Base-by-base conservation (phyloP, 2,797 vertebrate species). In the Macroramphosus scolopax region DNA sequence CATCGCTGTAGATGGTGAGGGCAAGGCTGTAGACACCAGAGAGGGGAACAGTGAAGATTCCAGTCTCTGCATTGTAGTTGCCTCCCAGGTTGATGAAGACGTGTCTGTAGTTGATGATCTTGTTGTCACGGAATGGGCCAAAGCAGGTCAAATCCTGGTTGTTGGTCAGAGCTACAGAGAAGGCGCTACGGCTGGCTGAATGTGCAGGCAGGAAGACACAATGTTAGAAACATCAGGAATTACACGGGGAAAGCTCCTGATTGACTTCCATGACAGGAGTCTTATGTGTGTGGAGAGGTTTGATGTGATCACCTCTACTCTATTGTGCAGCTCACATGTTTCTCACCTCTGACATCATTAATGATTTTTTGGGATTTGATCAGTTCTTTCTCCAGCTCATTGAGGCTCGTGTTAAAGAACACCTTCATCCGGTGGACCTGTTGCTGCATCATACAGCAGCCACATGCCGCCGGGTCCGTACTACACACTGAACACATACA, bases 401-500 rank as follows among this genome's bases (percentile, higher is more conserved):
- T 16, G 15, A 83, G 22, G 39, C 39, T 77, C 20, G 35, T 25
- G 75, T 87, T 83, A 42, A 84, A 87, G 15, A 47, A 71, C 1
- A 1, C 28, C 64, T 83, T 66, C 62, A 80, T 59, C 24, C 38
- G 58, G 17, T 38, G 8, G 37, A 86, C 55, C 35, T 77, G 59
- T 50, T 73, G 69, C 51, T 85, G 68, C 83, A 87, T 84, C 43
- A 82, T 37, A 28, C 86, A 88, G 54, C 86, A 88, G 13, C 80
- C 78, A 5, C 86, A 88, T 3, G 77, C 55, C 0, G 58, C 42
- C 2, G 51, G 20, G 48, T 87, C 77, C 5, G 42, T 60, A 24
- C 66, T 17, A 46, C 84, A 87, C 6, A 41, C 84, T 87, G 45
- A 39, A 54, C 20, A 69, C 15, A 46, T 14, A 17, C 8, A 22